phyloP scores from a whole-genome alignment of 2,888 invertebrate species.

The Lutraria lutraria region DNA sequence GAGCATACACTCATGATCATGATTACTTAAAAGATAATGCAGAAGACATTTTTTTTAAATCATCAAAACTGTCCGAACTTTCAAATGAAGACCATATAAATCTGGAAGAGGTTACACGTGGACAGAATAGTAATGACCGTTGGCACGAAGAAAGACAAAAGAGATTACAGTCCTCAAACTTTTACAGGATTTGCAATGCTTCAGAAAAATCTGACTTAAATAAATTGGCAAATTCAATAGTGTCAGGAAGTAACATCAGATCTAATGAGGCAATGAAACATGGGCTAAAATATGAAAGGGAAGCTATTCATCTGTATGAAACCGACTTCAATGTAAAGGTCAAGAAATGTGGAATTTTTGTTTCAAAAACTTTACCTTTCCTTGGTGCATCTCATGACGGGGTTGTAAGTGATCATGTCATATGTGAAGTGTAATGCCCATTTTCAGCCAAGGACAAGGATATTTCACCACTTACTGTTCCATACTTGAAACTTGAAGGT shows the following conservation, averaged over 20 bases:
- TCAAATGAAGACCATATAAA: background rate
- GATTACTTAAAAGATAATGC: constrained; percentile 55
- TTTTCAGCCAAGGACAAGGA: constrained; percentile 30
- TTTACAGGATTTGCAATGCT: constrained; percentile 43
- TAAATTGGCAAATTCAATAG: background rate
- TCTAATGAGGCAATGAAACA: background rate
- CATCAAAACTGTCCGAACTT: constrained; percentile 32
- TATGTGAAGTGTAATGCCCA: constrained; percentile 53
- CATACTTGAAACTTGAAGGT: constrained; percentile 29
- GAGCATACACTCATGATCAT: constrained; percentile 62
- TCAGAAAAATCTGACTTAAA: constrained; percentile 30
- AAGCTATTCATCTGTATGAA: constrained; percentile 19
- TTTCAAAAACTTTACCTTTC: background rate
- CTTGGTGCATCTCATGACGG: constrained; percentile 27
- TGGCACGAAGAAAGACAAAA: constrained; percentile 45
- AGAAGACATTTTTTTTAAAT: constrained; percentile 54
- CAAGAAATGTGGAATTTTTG: background rate
- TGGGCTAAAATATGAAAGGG: constrained; percentile 9
- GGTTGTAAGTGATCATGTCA: background rate
- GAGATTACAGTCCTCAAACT: constrained; percentile 53
- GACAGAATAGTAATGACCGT: constrained; percentile 25
- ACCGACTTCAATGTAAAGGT: background rate
- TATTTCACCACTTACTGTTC: constrained; percentile 36
- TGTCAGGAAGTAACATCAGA: background rate
- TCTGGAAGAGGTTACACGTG: constrained; percentile 33